Evolutionary conservation across 2,888 invertebrate species (phyloP), one percentile per base, ranked within the genome.

Genomic region (Adelphocoris suturalis): DNA sequence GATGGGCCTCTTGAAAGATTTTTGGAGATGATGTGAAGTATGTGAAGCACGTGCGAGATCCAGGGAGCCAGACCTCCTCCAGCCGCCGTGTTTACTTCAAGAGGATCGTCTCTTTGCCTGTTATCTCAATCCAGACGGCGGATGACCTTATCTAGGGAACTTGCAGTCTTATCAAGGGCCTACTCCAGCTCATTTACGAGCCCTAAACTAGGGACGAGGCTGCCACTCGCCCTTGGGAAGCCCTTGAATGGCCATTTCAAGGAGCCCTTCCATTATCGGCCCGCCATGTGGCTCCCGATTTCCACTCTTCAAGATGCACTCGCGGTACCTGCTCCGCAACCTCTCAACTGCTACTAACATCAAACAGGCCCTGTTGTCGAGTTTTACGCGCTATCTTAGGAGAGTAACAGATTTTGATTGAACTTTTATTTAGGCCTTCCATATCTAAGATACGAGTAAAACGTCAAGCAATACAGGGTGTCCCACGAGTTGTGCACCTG

Each of bases 281-380:
- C 82, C 55, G 55, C 85, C 85, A 85, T 85, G 47, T 85, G 85
- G 47, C 85, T 85, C 16, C 68, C 28, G 85, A 37, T 55, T 55
- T 55, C 57, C 57, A 52, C 84, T 37, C 47, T 48, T 82, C 27
- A 61, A 57, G 68, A 85, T 61, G 85, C 57, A 85, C 85, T 61
- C 37, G 85, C 46, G n/a, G 85, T 61, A 85, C 85, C 85, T 85
- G 85, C 68, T 85, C 19, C 68, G n/a, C 85, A 52, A 52, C 82
- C 82, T 48, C 48, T 80, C 46, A 48, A 80, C 80, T 80, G 48
- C 80, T 48, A 48, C 19, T 80, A 68, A 68, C 68, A 68, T 27
- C 68, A 68, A 23, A 11, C 68, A 68, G 68, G 23, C 68, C 0
- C 68, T 27, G 23, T 27, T 68, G 23, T 23, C 23, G 19, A 68